Conservation (phyloP, 2,797 vertebrate species). For the Molossus molossus region DNA sequence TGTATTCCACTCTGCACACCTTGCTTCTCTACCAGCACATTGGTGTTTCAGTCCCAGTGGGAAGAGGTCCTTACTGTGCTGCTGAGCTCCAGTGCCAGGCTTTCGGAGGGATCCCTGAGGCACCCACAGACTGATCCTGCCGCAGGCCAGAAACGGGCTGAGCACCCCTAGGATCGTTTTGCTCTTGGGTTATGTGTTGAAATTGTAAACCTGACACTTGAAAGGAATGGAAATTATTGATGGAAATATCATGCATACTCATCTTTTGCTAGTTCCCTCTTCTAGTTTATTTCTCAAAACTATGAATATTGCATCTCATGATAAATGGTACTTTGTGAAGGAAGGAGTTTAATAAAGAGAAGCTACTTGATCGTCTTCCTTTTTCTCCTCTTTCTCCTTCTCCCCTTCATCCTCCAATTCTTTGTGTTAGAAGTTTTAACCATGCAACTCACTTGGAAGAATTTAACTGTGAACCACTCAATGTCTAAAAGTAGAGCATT, state of each 20-base stretch:
- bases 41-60: background rate
- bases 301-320: background rate
- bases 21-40: background rate
- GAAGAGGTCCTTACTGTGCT: background rate
- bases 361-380: background rate
- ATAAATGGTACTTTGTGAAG: background rate
- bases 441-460: background rate
- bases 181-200: constrained; percentile 38
- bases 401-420: background rate
- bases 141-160: background rate
- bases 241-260: constrained; percentile 4
- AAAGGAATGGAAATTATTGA: constrained; percentile 64
- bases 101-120: constrained; percentile 10
- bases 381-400: background rate
- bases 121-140: background rate
- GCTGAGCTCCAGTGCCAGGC: background rate
- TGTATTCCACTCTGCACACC: background rate
- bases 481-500: background rate
- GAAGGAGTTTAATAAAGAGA: background rate
- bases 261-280: background rate
- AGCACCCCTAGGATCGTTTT: background rate
- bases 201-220: constrained; percentile 63
- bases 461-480: background rate
- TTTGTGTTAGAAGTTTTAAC: background rate
- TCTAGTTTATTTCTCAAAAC: constrained; percentile 63